A percentile compares a stretch with the other conserved stretches of the same genome.
These are phyloP conservation scores for Muscidifurax raptorellus DNA, from an alignment of 1,140 invertebrate species.

Conservation along the genomic window DNA sequence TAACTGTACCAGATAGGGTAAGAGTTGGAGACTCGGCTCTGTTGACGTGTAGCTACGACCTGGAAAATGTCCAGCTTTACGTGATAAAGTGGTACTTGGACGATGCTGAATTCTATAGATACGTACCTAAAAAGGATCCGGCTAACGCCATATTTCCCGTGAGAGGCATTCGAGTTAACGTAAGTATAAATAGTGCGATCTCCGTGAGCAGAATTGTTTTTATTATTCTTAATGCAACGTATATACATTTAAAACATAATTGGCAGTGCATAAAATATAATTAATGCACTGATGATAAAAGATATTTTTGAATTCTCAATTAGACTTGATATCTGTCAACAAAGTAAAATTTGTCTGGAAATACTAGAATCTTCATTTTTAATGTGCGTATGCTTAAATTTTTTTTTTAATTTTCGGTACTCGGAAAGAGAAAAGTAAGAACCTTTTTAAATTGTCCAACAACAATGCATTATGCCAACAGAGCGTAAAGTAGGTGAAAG, in stretches of 20 bases:
- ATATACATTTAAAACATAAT: too few species aligned
- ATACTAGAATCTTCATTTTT: background rate
- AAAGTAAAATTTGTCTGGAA: conserved; percentile 2
- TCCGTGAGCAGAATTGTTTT: too few species aligned
- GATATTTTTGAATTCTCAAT: background rate
- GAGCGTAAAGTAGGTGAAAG: too few species aligned
- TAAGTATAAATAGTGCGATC: conserved; percentile 75
- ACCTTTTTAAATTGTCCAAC: background rate
- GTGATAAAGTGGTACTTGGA: conserved; percentile 90
- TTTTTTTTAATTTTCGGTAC: background rate
- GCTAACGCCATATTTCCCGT: conserved; percentile 81
- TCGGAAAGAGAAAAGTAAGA: background rate
- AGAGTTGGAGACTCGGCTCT: conserved; percentile 82
- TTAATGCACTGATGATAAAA: background rate
- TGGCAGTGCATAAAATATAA: too few species aligned
- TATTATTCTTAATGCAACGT: background rate
- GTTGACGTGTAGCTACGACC: conserved; percentile 87
- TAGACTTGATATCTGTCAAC: background rate
- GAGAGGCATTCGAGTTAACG: conserved; percentile 83
- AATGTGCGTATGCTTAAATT: background rate
- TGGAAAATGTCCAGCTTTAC: conserved; percentile 85
- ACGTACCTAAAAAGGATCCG: conserved; percentile 81
- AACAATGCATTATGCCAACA: too few species aligned
- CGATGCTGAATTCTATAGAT: conserved; percentile 88
- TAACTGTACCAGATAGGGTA: conserved; percentile 85